Conservation (phyloP, 2,113 vertebrate species). For the Dendrocopos noguchii region DNA sequence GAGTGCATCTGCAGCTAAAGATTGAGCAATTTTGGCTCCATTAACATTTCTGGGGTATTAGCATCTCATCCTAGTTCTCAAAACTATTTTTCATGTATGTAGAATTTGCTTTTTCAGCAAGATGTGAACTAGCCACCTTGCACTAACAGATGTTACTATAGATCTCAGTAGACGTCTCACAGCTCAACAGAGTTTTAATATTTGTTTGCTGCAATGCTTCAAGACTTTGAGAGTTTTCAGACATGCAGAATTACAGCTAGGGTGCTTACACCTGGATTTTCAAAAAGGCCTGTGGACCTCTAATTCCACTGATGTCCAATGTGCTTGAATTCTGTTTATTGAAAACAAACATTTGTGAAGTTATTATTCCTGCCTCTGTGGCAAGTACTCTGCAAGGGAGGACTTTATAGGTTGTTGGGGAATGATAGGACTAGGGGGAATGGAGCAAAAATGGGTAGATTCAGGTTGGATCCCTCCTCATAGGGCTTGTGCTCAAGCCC, state of each 20-base stretch:
- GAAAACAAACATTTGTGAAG: background rate
- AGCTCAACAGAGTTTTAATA: background rate
- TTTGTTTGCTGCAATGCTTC: background rate
- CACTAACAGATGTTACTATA: background rate
- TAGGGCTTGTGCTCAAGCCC: no score
- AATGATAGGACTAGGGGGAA: no score
- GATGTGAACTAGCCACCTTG: background rate
- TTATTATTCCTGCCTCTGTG: background rate
- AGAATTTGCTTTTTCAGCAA: slow-evolving; percentile 20
- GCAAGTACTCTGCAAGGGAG: background rate
- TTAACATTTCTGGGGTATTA: background rate
- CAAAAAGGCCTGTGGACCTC: background rate
- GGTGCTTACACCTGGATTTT: background rate
- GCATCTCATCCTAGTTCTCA: background rate
- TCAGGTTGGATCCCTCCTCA: no score
- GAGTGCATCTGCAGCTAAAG: background rate
- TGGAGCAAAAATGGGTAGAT: no score
- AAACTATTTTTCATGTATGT: background rate
- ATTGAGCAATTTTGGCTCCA: background rate
- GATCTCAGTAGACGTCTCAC: background rate
- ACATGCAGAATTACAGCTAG: background rate
- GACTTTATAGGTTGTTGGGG: background rate
- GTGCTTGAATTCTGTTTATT: background rate
- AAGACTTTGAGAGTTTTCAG: background rate
- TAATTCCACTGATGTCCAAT: background rate